Percentiles rank a stretch among this genome's conserved stretches.
Evolutionary conservation across 2,797 vertebrate genomes (phyloP).

Genomic region (Ammospiza maritima): DNA sequence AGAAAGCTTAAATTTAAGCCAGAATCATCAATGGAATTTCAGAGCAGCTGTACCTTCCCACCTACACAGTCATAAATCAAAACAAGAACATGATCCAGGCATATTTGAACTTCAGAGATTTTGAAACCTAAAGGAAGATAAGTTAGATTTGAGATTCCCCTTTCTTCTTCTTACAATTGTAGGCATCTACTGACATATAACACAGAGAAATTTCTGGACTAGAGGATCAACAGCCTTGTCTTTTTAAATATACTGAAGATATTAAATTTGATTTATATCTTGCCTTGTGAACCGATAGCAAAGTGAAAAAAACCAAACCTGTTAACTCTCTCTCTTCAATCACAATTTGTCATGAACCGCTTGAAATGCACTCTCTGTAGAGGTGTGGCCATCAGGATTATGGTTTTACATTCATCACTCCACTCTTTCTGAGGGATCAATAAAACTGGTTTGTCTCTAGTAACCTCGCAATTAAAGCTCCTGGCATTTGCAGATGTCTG

Average conservation of each 20-base stretch:
- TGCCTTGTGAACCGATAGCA: not conserved
- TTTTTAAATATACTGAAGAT: not conserved
- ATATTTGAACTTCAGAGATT: not conserved
- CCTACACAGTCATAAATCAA: not conserved
- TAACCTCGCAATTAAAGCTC: not conserved
- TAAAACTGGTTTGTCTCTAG: not conserved
- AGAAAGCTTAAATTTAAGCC: not conserved
- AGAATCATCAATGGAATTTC: not conserved
- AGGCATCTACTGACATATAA: not conserved
- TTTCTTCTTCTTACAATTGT: not conserved
- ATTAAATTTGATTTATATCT: not conserved
- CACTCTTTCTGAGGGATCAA: fast-evolving
- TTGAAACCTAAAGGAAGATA: not conserved
- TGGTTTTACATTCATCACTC: not conserved
- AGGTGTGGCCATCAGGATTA: not conserved
- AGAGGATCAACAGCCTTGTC: not conserved
- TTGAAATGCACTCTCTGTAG: not conserved
- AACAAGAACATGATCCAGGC: not conserved
- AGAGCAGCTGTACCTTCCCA: conserved; percentile 4
- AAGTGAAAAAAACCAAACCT: not conserved
- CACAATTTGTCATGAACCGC: not conserved
- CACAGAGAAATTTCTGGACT: not conserved
- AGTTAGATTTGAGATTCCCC: not conserved
- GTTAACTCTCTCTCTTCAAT: not conserved
- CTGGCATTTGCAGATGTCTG: not conserved